Conservation (phyloP, 2,888 invertebrate species). For the Thelaira solivaga region DNA sequence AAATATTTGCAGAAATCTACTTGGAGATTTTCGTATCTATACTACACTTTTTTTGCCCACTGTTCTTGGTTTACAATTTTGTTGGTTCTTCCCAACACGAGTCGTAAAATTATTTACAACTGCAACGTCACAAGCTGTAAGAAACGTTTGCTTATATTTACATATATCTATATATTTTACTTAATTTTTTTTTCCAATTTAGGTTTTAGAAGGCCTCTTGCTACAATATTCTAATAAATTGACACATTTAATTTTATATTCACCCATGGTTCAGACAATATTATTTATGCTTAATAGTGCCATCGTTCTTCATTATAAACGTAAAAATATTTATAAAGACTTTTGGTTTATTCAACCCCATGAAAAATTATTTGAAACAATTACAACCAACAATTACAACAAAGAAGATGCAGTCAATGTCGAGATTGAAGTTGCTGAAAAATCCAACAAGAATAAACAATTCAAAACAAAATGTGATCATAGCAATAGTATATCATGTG, state of each 20-base stretch:
- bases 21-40: constrained; percentile 63
- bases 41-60: constrained; percentile 66
- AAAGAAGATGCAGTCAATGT: neutral
- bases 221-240: constrained; percentile 61
- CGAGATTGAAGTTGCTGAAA: neutral
- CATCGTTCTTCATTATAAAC: constrained; percentile 66
- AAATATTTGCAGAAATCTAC: constrained; percentile 51
- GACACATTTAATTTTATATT: constrained; percentile 62
- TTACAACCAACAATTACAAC: neutral
- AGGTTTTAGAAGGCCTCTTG: constrained; percentile 69
- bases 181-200: neutral
- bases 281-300: constrained; percentile 71
- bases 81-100: constrained; percentile 55
- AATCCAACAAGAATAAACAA: neutral
- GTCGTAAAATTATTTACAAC: constrained; percentile 66
- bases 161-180: neutral
- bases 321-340: constrained; percentile 61
- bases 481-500: constrained; percentile 18
- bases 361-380: neutral
- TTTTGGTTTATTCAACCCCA: constrained; percentile 70
- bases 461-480: constrained; percentile 52
- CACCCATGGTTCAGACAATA: constrained; percentile 65
- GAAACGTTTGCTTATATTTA: constrained; percentile 35
- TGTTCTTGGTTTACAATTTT: constrained; percentile 62
- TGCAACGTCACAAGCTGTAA: constrained; percentile 69